These are phyloP conservation scores for Proterorhinus semilunaris DNA, from an alignment of 2,113 vertebrate genomes.

Conservation along the genomic window DNA sequence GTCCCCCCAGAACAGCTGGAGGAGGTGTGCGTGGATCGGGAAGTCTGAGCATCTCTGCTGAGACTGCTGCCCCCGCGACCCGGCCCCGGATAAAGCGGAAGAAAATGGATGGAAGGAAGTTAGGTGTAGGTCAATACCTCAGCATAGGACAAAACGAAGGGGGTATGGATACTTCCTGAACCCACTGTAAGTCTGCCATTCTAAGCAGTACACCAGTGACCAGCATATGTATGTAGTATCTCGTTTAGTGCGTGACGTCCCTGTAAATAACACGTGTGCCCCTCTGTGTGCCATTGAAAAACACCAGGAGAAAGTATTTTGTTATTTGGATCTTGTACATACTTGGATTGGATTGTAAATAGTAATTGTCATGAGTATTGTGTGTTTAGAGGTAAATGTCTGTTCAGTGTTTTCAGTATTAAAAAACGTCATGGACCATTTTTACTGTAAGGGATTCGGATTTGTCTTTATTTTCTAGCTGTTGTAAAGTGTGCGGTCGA, in stretches of 20 bases:
- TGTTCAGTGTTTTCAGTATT: conserved; percentile 85
- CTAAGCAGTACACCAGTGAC: conserved; percentile 73
- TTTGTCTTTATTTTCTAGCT: conserved; percentile 39
- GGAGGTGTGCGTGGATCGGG: too few relatives aligned
- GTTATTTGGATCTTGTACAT: conserved; percentile 84
- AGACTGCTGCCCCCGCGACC: too few relatives aligned
- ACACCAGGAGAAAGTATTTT: conserved; percentile 79
- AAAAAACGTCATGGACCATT: conserved; percentile 74
- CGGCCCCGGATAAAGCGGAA: too few relatives aligned
- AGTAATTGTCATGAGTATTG: conserved; percentile 80
- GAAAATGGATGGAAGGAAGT: too few relatives aligned
- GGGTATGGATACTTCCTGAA: conserved; percentile 35
- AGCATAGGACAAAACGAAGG: conserved; percentile 32
- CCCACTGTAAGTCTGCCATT: conserved; percentile 35
- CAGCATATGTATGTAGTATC: conserved; percentile 74
- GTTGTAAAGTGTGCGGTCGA: neutral
- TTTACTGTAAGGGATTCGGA: conserved; percentile 71
- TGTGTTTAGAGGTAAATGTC: conserved; percentile 79
- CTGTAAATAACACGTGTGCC: conserved; percentile 82
- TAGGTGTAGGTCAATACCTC: conserved; percentile 24
- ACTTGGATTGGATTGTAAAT: conserved; percentile 84
- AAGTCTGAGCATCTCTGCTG: too few relatives aligned
- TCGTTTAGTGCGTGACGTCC: conserved; percentile 78
- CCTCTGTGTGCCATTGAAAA: conserved; percentile 74
- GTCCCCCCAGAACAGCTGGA: too few relatives aligned